Evolutionary conservation across 2,113 vertebrate species (phyloP), one percentile per base, ranked within the genome.

Genomic region (Potamarius usumacintae): DNA sequence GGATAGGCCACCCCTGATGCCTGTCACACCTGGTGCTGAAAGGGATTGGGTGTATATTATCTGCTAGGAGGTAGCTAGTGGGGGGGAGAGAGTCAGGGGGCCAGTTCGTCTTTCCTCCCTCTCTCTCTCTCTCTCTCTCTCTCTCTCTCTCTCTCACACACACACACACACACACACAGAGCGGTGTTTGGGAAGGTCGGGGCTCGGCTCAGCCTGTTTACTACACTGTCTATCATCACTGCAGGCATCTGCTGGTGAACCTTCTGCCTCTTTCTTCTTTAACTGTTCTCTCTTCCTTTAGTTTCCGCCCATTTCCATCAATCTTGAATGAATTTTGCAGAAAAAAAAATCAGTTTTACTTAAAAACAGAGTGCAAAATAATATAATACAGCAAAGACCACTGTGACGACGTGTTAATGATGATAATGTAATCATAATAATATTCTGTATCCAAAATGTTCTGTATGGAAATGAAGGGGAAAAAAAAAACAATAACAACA

Each of bases 11-110:
- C 94, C 95, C 94, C 93, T 92, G 93, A 94, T 94, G 94, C 88
- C 94, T 94, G 94, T 94, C 94, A 94, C 94, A 95, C 94, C 94
- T 95, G 94, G 93, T 92, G 95, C 92, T 94, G 93, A 94, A 94
- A 94, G 93, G 90, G 90, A 92, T 92, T 92, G 94, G 94, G 94
- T 95, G 94, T 95, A 95, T 95, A 94, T 95, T 94, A 95, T 94
- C 94, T 93, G 92, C 94, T 93, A 92, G 94, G 92, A 92, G 92
- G 92, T 90, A 90, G 91, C 91, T 90, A 91, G 92, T 92, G 92
- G 93, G 92, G 69, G 12, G 52, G 42, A 30, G 62, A 91, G 92
- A 90, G 90, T 92, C 92, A 90, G 92, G 93, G 92, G 93, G 93
- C 90, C 94, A 90, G 94, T 95, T 94, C 92, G 90, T 95, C 94